phyloP scores from a whole-genome alignment of 1,140 invertebrate genomes.

The Eufriesea mexicana region DNA sequence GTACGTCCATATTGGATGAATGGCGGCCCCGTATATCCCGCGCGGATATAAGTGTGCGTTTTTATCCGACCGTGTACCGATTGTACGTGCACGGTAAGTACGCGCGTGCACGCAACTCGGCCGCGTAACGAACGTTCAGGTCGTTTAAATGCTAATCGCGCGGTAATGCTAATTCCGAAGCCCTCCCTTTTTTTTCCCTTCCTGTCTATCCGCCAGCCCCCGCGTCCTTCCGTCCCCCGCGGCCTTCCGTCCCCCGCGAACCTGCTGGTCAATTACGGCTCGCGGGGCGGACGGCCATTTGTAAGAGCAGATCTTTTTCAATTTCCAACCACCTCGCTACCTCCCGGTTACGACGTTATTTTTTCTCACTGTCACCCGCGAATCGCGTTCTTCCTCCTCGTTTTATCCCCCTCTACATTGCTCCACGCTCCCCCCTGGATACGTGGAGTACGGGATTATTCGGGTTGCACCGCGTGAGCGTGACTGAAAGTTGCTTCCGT shows the following conservation, averaged over 20 bases:
- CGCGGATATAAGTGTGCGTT: conserved; percentile 35
- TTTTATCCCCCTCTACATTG: neutral
- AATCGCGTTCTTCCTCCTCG: conserved; percentile 7
- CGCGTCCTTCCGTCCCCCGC: neutral
- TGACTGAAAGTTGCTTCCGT: neutral
- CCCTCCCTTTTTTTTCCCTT: conserved; percentile 6
- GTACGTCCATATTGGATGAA: conserved; percentile 48
- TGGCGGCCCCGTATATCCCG: conserved; percentile 47
- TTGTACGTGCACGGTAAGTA: conserved; percentile 22
- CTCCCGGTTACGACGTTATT: neutral
- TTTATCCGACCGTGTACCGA: conserved; percentile 49
- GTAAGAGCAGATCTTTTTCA: conserved; percentile 59
- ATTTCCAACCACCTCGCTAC: conserved; percentile 42
- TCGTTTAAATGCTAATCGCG: conserved; percentile 69
- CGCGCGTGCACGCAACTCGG: neutral
- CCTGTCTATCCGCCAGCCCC: neutral
- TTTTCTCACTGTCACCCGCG: neutral
- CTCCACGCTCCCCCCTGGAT: no score
- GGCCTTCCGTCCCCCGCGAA: no score
- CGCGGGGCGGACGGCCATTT: conserved; percentile 42
- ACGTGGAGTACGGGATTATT: neutral
- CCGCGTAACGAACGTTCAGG: conserved; percentile 58
- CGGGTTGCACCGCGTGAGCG: no score
- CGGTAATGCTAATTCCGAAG: conserved; percentile 65
- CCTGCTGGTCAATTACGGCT: conserved; percentile 46